These are phyloP conservation scores for Eupeodes luniger DNA, from an alignment of 2,888 invertebrate species.

Conservation along the genomic window DNA sequence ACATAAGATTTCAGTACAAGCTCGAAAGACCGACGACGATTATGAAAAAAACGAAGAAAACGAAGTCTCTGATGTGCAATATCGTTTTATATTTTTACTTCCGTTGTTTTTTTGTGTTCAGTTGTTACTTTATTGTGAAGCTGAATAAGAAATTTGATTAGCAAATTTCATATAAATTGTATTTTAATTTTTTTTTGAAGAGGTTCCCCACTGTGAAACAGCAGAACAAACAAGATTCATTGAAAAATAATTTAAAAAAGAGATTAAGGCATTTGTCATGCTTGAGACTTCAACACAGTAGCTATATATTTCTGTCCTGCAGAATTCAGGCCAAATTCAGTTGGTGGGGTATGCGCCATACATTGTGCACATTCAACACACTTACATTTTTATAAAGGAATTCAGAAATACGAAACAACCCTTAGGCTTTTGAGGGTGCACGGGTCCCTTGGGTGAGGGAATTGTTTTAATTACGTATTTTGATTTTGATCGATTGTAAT, in stretches of 20 bases:
- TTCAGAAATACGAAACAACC: background rate
- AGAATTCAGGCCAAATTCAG: slow-evolving; percentile 20
- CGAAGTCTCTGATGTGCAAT: slow-evolving; percentile 52
- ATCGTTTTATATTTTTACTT: slow-evolving; percentile 52
- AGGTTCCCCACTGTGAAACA: slow-evolving; percentile 5
- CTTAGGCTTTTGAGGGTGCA: background rate
- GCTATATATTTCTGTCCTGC: background rate
- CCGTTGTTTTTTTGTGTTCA: background rate
- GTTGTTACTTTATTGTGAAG: background rate
- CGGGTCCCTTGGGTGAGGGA: background rate
- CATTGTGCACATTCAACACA: background rate
- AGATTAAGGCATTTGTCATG: slow-evolving; percentile 31
- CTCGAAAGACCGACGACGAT: background rate
- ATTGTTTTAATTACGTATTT: background rate
- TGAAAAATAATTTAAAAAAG: slow-evolving; percentile 5
- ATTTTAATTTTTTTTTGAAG: background rate
- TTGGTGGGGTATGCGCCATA: background rate
- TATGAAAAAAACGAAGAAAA: background rate
- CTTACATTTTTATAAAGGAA: background rate
- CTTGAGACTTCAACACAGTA: background rate
- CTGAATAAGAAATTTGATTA: slow-evolving; percentile 62
- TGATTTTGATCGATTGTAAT: slow-evolving; percentile 2
- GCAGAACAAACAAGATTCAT: background rate
- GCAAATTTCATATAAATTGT: slow-evolving; percentile 48
- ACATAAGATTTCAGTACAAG: background rate